These are phyloP conservation scores for Coregonus suidteri DNA, from an alignment of 2,797 vertebrate species.

Conservation along the genomic window DNA sequence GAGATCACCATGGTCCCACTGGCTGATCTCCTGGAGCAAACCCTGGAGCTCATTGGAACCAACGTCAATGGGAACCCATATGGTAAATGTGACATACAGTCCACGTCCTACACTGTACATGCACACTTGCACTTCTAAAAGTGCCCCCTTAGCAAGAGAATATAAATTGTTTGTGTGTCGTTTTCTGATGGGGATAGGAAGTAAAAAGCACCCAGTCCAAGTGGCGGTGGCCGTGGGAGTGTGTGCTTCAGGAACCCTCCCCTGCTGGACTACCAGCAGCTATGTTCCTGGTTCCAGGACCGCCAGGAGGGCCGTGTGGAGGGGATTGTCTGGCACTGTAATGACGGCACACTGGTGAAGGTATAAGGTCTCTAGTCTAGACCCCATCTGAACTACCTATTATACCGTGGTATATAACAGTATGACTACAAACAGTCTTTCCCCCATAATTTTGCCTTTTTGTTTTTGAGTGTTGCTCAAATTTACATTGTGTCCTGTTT, in stretches of 20 bases:
- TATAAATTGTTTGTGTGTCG: conserved; percentile 18
- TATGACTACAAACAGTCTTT: too few relatives aligned
- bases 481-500: too few relatives aligned
- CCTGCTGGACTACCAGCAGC: conserved; percentile 77
- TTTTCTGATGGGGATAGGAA: conserved; percentile 79
- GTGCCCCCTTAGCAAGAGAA: background rate
- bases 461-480: too few relatives aligned
- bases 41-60: conserved; percentile 94
- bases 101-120: background rate
- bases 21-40: conserved; percentile 85
- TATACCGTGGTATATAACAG: too few relatives aligned
- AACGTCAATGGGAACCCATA: conserved; percentile 96
- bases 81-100: conserved; percentile 65
- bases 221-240: conserved; percentile 86
- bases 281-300: conserved; percentile 86
- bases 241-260: conserved; percentile 80
- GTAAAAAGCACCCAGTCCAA: conserved; percentile 89
- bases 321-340: conserved; percentile 96
- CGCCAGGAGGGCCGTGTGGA: conserved; percentile 85
- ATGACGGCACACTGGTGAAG: conserved; percentile 88
- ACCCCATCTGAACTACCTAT: background rate
- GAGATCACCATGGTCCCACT: conserved; percentile 81
- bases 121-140: background rate
- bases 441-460: too few relatives aligned
- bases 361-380: conserved; percentile 59